Percentiles rank a stretch among this genome's conserved stretches.
Conservation (phyloP, 2,113 vertebrate genomes). For the Alces alces region DNA sequence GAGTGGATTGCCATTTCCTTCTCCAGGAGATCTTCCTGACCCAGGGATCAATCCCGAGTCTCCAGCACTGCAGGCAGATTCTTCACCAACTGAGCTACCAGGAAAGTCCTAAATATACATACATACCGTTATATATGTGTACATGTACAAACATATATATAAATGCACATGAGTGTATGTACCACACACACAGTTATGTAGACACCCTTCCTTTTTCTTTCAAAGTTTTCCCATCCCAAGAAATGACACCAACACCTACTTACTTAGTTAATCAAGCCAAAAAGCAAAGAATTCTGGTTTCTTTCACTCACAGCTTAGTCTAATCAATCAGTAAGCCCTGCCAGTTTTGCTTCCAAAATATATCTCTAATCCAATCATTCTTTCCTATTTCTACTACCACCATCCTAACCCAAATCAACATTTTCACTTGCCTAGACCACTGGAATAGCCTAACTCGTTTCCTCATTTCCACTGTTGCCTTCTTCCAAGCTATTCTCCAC, state of each 20-base stretch:
- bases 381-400: background rate
- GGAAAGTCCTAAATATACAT: background rate
- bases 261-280: background rate
- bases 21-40: background rate
- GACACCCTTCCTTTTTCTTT: background rate
- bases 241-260: background rate
- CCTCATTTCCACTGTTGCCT: background rate
- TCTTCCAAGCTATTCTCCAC: background rate
- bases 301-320: background rate
- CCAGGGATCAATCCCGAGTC: background rate
- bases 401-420: background rate
- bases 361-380: background rate
- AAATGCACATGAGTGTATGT: background rate
- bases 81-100: background rate
- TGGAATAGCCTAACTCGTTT: background rate
- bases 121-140: background rate
- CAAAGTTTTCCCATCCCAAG: background rate
- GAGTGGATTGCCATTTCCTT: background rate
- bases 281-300: constrained; percentile 1
- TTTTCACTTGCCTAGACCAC: background rate
- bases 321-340: background rate
- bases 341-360: background rate
- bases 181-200: background rate
- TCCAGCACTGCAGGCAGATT: background rate
- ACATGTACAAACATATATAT: background rate